Percentiles rank a stretch among this genome's conserved stretches.
Evolutionary conservation across 2,113 vertebrate species (phyloP).

Genomic region (Channa argus): DNA sequence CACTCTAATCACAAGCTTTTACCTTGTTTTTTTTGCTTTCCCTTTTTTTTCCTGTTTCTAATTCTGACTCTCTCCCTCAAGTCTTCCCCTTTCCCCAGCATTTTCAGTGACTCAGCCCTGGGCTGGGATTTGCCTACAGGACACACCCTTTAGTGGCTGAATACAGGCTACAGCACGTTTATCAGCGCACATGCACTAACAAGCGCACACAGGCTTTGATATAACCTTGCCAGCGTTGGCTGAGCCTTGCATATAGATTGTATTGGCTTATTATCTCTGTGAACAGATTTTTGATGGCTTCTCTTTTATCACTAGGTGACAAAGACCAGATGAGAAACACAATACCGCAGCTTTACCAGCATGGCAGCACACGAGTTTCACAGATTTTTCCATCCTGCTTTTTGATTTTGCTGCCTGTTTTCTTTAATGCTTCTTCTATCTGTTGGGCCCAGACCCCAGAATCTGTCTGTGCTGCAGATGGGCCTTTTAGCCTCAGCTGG

Average conservation of each 20-base stretch:
- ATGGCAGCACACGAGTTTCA: constrained; percentile 9
- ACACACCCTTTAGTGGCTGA: constrained; percentile 53
- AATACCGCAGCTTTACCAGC: constrained; percentile 10
- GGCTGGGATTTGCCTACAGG: constrained; percentile 29
- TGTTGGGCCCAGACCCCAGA: constrained; percentile 39
- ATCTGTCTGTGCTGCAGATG: constrained; percentile 57
- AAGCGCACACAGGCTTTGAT: constrained; percentile 38
- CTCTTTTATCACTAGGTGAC: constrained; percentile 16
- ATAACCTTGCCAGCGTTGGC: not conserved
- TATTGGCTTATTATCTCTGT: constrained; percentile 2
- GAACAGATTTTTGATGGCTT: not conserved
- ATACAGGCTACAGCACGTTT: constrained; percentile 62
- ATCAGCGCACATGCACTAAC: constrained; percentile 50
- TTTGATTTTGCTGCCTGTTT: constrained; percentile 28
- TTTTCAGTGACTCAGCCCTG: constrained; percentile 14
- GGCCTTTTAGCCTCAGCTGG: constrained; percentile 55
- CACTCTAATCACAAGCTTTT: not conserved
- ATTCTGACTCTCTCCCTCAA: no score
- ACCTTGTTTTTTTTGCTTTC: not conserved
- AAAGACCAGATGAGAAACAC: constrained; percentile 20
- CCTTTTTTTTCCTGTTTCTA: not conserved
- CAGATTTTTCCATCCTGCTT: constrained; percentile 39
- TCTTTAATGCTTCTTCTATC: constrained; percentile 52
- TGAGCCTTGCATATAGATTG: constrained; percentile 13
- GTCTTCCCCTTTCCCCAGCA: not conserved